These are phyloP conservation scores for Pseudorasbora parva DNA, from an alignment of 2,113 vertebrate species.

Conservation along the genomic window DNA sequence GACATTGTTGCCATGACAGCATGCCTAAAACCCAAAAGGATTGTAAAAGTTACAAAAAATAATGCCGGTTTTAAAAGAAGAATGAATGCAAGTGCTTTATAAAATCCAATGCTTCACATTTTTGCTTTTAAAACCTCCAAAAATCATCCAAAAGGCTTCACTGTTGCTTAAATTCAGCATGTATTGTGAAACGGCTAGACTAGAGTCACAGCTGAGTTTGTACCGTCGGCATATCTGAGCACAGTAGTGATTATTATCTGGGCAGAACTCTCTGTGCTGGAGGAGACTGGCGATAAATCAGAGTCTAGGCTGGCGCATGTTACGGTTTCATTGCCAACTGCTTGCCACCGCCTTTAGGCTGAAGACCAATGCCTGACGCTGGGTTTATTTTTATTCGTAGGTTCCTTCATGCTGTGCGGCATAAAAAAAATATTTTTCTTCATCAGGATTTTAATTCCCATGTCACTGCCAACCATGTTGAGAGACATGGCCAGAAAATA, in stretches of 20 bases:
- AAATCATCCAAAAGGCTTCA: background rate
- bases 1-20: background rate
- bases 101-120: background rate
- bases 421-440: slow-evolving; percentile 5
- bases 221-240: slow-evolving; percentile 43
- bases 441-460: slow-evolving; percentile 9
- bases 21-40: background rate
- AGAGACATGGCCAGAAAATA: slow-evolving; percentile 6
- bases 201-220: slow-evolving; percentile 13
- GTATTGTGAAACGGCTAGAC: background rate
- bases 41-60: background rate
- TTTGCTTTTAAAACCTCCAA: background rate
- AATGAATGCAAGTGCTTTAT: background rate
- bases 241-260: slow-evolving; percentile 42
- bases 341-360: slow-evolving; percentile 46
- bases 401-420: slow-evolving; percentile 4
- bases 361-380: slow-evolving; percentile 30
- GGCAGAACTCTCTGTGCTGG: slow-evolving; percentile 41
- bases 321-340: slow-evolving; percentile 30
- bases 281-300: slow-evolving; percentile 52
- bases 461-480: slow-evolving; percentile 17
- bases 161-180: background rate
- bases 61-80: background rate
- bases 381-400: slow-evolving; percentile 44
- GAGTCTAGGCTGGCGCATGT: slow-evolving; percentile 32